These are phyloP conservation scores for Andrena fulva DNA, from an alignment of 2,888 invertebrate genomes.

Conservation along the genomic window DNA sequence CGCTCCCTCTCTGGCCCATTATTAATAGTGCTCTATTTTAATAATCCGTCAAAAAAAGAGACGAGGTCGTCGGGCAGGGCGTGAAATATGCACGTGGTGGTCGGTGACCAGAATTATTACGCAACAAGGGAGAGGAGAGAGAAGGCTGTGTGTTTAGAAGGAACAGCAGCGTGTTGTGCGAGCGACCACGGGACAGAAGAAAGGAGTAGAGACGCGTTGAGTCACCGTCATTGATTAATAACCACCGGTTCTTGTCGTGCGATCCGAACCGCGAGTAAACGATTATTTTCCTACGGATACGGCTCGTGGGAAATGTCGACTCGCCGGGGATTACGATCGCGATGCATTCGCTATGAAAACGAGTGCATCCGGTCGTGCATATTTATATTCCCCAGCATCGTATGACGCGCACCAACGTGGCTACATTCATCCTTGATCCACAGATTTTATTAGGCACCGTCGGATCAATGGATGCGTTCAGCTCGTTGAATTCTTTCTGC, in stretches of 20 bases:
- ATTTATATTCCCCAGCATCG: neutral
- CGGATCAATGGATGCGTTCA: neutral
- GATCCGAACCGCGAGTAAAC: slow-evolving; percentile 14
- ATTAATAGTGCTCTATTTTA: slow-evolving; percentile 67
- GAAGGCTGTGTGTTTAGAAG: slow-evolving; percentile 5
- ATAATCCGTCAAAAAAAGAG: slow-evolving; percentile 62
- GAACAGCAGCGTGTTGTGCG: neutral
- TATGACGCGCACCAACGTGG: neutral
- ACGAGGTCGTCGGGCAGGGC: slow-evolving; percentile 21
- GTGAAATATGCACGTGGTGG: slow-evolving; percentile 1
- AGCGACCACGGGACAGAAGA: slow-evolving; percentile 8
- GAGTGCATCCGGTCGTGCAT: slow-evolving; percentile 1
- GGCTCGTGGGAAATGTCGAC: slow-evolving; percentile 32
- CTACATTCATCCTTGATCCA: neutral
- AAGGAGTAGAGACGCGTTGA: slow-evolving; percentile 29
- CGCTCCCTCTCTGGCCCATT: slow-evolving; percentile 23
- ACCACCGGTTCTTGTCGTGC: neutral
- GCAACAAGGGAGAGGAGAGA: slow-evolving; percentile 12
- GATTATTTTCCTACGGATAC: slow-evolving; percentile 20
- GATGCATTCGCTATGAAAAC: neutral
- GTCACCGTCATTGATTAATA: slow-evolving; percentile 46
- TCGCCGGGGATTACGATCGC: neutral
- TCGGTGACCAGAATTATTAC: slow-evolving; percentile 7
- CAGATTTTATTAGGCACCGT: neutral
- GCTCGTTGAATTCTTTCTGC: neutral